Evolutionary conservation across 2,888 invertebrate genomes (phyloP).

Genomic region (Nebria brevicollis): DNA sequence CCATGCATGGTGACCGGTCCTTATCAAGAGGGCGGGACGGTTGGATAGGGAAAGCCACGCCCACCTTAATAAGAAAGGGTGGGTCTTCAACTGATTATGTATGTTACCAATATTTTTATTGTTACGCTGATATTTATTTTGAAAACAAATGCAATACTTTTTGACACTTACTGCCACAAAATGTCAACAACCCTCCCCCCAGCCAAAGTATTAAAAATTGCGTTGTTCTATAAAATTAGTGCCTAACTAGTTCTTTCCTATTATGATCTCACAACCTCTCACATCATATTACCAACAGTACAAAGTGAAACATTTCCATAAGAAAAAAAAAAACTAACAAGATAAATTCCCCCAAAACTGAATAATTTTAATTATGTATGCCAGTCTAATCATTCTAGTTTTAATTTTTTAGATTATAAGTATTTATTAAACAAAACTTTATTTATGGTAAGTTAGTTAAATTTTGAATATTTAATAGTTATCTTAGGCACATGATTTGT

Average conservation of each 20-base stretch:
- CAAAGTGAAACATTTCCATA: constrained; percentile 47
- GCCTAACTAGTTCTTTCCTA: constrained; percentile 46
- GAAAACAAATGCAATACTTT: background rate
- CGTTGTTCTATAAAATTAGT: constrained; percentile 45
- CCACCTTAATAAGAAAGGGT: constrained; percentile 26
- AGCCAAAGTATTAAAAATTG: constrained; percentile 6
- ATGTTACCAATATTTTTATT: constrained; percentile 40
- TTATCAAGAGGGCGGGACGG: constrained; percentile 69
- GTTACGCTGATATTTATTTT: constrained; percentile 11
- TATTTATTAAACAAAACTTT: constrained; percentile 43
- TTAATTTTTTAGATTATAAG: constrained; percentile 39
- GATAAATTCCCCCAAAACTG: constrained; percentile 18
- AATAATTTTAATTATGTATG: constrained; percentile 24
- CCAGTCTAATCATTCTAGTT: constrained; percentile 45
- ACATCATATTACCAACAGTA: constrained; percentile 48
- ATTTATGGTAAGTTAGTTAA: constrained; percentile 45
- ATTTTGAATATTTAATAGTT: constrained; percentile 42
- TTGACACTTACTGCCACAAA: background rate
- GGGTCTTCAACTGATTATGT: constrained; percentile 13
- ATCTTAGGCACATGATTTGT: constrained; percentile 41
- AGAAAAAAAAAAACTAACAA: constrained; percentile 28
- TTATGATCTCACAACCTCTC: constrained; percentile 43
- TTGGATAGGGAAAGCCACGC: constrained; percentile 47
- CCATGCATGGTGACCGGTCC: constrained; percentile 88
- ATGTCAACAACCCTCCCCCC: background rate